A percentile compares a stretch with the other conserved stretches of the same genome.
Evolutionary conservation across 1,140 invertebrate genomes (phyloP).

Genomic region (Triops cancriformis): DNA sequence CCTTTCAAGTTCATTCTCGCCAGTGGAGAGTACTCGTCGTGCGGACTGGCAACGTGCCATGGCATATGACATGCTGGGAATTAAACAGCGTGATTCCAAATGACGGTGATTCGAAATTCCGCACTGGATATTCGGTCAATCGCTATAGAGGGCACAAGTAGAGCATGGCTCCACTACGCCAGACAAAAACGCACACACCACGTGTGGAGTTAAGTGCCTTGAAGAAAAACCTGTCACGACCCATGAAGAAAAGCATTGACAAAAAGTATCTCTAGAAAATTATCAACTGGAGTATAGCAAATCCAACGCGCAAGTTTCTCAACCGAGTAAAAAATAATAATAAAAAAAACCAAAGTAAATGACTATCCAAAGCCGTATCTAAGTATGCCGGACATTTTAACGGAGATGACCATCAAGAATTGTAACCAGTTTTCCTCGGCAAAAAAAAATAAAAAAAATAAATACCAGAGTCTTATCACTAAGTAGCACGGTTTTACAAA

Average conservation of each 20-base stretch:
- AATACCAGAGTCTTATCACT: background rate
- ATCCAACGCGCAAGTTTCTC: too few relatives aligned
- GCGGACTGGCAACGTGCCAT: background rate
- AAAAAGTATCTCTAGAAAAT: background rate
- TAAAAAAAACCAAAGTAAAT: background rate
- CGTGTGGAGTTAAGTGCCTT: background rate
- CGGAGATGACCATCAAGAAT: background rate
- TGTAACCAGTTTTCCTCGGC: background rate
- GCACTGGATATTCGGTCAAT: too few relatives aligned
- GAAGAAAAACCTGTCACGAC: background rate
- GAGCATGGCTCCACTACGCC: background rate
- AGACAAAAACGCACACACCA: background rate
- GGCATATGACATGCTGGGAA: background rate
- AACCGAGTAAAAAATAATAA: too few relatives aligned
- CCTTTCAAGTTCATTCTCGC: background rate
- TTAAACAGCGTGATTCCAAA: background rate
- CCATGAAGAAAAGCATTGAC: background rate
- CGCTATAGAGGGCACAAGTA: background rate
- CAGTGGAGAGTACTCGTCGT: background rate
- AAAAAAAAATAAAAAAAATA: background rate
- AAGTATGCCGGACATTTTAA: background rate
- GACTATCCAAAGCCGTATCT: background rate
- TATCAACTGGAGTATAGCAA: too few relatives aligned
- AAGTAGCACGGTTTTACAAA: background rate
- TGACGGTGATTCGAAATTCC: background rate